Evolutionary conservation across 2,113 vertebrate species (phyloP).

Genomic region (Andinoacara biseriatus): DNA sequence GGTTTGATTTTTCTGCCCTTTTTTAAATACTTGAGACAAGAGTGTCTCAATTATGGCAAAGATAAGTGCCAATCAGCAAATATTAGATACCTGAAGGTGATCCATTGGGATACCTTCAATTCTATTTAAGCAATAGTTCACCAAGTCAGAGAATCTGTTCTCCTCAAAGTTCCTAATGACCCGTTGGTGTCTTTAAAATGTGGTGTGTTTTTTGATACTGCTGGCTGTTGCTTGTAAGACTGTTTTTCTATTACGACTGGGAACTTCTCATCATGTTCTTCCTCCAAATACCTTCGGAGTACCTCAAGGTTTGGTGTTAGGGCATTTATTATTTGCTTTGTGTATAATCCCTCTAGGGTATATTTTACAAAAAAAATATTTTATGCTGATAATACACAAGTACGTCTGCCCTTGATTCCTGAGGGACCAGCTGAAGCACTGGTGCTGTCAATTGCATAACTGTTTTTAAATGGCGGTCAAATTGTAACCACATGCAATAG

Average conservation of each 20-base stretch:
- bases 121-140: not conserved
- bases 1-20: not conserved
- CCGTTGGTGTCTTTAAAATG: no score
- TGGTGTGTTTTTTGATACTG: no score
- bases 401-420: not conserved
- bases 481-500: no score
- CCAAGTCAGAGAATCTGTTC: not conserved
- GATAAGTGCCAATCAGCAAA: not conserved
- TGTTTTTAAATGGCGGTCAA: no score
- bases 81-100: not conserved
- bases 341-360: not conserved
- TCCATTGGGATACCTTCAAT: not conserved
- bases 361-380: not conserved
- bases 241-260: not conserved
- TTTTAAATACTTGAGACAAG: rapidly evolving
- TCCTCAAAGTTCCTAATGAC: not conserved
- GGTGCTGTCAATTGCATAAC: no score
- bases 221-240: not conserved
- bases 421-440: not conserved
- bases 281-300: not conserved
- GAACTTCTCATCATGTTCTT: not conserved
- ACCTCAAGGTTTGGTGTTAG: not conserved
- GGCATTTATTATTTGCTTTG: not conserved
- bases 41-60: not conserved
- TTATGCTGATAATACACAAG: not conserved